phyloP scores from a whole-genome alignment of 2,888 invertebrate species.

The Drosophila lacicola region DNA sequence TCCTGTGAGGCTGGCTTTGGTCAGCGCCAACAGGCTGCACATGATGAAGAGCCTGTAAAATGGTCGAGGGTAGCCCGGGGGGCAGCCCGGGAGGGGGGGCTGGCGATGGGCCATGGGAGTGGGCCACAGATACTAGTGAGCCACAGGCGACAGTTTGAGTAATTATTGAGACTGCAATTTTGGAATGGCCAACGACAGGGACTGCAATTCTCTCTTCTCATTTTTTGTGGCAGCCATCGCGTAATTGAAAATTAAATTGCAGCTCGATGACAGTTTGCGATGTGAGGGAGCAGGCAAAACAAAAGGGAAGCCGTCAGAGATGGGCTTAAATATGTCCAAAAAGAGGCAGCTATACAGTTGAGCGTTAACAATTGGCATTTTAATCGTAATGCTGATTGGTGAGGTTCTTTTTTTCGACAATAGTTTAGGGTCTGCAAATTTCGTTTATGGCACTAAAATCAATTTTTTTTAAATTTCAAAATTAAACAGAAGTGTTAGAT shows the following conservation, averaged over 20 bases:
- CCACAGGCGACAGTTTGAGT: conserved; percentile 79
- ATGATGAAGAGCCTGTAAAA: conserved; percentile 28
- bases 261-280: conserved; percentile 46
- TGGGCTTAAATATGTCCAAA: conserved; percentile 26
- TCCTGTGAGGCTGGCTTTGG: conserved; percentile 47
- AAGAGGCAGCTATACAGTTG: conserved; percentile 48
- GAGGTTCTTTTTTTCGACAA: conserved; percentile 4
- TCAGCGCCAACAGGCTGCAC: conserved; percentile 31
- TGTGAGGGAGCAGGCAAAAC: no score
- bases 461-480: no score
- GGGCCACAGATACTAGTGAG: conserved; percentile 35
- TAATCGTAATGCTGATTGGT: conserved; percentile 46
- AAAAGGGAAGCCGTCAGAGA: background rate
- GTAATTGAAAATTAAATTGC: conserved; percentile 80
- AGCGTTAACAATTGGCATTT: conserved; percentile 65
- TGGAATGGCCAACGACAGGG: conserved; percentile 50
- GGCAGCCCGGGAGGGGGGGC: background rate
- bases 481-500: no score
- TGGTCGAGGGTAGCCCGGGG: background rate
- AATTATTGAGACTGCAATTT: conserved; percentile 76
- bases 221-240: conserved; percentile 66
- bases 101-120: conserved; percentile 1
- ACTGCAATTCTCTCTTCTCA: conserved; percentile 3
- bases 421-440: conserved; percentile 18
- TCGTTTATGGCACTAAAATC: conserved; percentile 11